phyloP scores from a whole-genome alignment of 1,140 invertebrate species.

The Drosophila burlai region DNA sequence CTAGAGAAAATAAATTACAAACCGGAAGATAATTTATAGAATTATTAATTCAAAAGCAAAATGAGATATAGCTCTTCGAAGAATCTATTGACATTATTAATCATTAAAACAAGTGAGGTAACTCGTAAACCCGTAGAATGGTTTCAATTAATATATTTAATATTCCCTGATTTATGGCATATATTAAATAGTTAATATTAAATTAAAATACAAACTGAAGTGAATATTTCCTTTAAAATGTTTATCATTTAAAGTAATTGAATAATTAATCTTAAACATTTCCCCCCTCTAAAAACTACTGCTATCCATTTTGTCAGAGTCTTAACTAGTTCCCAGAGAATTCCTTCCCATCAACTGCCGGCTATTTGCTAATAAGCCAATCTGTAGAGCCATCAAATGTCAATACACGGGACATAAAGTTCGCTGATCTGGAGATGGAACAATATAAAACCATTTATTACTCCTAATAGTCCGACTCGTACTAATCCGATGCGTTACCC shows the following conservation, averaged over 20 bases:
- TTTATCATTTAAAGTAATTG: background rate
- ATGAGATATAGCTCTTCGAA: background rate
- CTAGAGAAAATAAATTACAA: background rate
- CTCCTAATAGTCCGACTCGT: constrained; percentile 33
- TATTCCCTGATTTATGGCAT: background rate
- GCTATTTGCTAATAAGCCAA: constrained; percentile 69
- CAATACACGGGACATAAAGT: constrained; percentile 69
- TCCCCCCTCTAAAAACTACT: background rate
- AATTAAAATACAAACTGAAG: background rate
- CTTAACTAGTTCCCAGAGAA: constrained; percentile 2
- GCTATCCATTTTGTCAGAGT: background rate
- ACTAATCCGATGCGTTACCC: constrained; percentile 48
- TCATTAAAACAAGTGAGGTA: background rate
- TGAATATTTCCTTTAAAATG: background rate
- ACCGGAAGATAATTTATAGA: background rate
- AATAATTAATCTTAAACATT: background rate
- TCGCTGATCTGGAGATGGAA: constrained; percentile 50
- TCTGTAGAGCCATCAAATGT: constrained; percentile 76
- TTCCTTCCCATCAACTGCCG: constrained; percentile 3
- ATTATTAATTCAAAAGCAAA: background rate
- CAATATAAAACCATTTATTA: constrained; percentile 70
- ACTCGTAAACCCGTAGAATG: too few species aligned
- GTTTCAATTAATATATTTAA: too few species aligned
- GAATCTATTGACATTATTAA: background rate
- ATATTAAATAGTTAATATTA: background rate